Evolutionary conservation across 2,113 vertebrate genomes (phyloP).

Genomic region (Erpornis zantholeuca): DNA sequence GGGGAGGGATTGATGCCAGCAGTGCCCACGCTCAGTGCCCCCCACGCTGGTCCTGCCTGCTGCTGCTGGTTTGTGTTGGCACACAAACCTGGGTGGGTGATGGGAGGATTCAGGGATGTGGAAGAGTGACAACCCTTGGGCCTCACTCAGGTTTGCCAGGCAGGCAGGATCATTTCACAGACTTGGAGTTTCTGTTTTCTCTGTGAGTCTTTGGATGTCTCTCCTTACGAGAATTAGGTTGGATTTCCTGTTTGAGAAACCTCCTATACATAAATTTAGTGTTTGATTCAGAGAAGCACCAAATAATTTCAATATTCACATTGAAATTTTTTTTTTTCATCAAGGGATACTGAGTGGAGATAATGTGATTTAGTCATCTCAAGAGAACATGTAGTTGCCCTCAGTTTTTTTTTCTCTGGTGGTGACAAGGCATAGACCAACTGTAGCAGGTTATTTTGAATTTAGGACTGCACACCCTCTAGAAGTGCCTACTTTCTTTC

Average conservation of each 20-base stretch:
- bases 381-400: background rate
- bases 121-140: background rate
- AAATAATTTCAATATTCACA: background rate
- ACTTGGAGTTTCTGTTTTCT: background rate
- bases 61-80: background rate
- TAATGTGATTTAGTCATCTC: background rate
- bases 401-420: background rate
- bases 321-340: background rate
- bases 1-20: no score
- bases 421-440: background rate
- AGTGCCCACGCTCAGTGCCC: no score
- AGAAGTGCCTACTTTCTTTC: slow-evolving; percentile 1
- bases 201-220: background rate
- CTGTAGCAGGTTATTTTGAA: background rate
- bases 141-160: background rate
- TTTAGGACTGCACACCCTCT: background rate
- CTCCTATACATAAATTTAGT: background rate
- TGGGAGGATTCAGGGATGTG: background rate
- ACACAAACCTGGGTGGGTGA: background rate
- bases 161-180: background rate
- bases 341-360: background rate
- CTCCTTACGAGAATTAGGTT: background rate
- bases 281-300: background rate
- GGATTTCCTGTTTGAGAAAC: background rate
- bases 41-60: background rate